Evolutionary conservation across 2,113 vertebrate species (phyloP), one percentile per base, ranked within the genome.

Genomic region (Hippocampus comes): DNA sequence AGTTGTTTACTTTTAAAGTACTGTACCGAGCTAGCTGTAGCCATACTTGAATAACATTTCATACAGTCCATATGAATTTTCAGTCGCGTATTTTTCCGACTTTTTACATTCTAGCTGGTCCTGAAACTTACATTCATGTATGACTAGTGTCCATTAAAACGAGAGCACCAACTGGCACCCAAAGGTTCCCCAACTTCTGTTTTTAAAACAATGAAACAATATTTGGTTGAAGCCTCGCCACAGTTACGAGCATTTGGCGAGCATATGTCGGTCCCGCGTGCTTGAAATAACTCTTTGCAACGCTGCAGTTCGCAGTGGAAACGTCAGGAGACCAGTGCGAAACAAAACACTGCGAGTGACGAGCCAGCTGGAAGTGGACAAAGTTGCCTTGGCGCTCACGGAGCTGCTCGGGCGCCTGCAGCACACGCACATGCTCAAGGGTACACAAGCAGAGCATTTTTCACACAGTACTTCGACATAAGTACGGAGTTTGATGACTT

Each of bases 281-380:
- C 23, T 48, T 64, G 42, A 59, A 73, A 71, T 34, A 10, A 64
- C 23, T 59, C 42, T 71, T 49, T 64, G 61, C 20, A 49, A 65
- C 20, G n/a, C 53, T n/a, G 53, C 53, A 23, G 21, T 56, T 56
- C 53, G 21, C 68, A 17, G 56, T 55, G 69, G 78, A 73, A 17
- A 27, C 42, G 68, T 77, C 42, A 70, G 55, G 41, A 60, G 66
- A 23, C 25, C 69, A 72, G 25, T 66, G 64, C 67, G 67, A 67
- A 78, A 48, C 53, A 71, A 67, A 53, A 72, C 14, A 41, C 10
- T 51, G 63, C n/a, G 72, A 64, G 5, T 68, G 20, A 25, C 20
- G 42, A 73, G 34, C 59, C 80, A 82, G 69, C 78, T 83, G 81
- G 79, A 77, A 69, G 34, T 12, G 74, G 71, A 73, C 84, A 74